These are phyloP conservation scores for Chrysotoxum bicinctum DNA, from an alignment of 2,888 invertebrate genomes.

Conservation along the genomic window DNA sequence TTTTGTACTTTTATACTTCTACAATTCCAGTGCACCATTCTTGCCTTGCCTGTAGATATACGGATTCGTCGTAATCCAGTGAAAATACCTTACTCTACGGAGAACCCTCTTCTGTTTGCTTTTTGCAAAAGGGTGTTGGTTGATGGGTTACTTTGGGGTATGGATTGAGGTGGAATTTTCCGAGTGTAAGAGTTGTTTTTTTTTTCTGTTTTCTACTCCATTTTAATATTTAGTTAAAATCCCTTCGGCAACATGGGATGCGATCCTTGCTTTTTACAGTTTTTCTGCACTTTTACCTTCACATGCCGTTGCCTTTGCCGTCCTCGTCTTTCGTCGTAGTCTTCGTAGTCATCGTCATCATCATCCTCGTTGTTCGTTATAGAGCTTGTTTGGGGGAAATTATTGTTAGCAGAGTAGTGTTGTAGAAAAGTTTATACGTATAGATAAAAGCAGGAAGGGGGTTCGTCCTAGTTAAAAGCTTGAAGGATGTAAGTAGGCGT, in stretches of 20 bases:
- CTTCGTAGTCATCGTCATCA: neutral
- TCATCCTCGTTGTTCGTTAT: neutral
- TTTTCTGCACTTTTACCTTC: slow-evolving; percentile 46
- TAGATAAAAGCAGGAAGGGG: slow-evolving; percentile 29
- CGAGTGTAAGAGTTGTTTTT: slow-evolving; percentile 15
- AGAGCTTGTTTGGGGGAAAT: slow-evolving; percentile 10
- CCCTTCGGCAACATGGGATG: slow-evolving; percentile 56
- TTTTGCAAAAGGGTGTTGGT: slow-evolving; percentile 55
- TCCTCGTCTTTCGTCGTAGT: neutral
- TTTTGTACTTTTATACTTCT: neutral
- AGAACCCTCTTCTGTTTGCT: slow-evolving; percentile 14
- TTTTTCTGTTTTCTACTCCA: slow-evolving; percentile 22
- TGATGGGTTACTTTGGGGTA: slow-evolving; percentile 40
- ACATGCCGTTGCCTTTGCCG: neutral
- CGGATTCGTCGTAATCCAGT: neutral
- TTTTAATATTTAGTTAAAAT: slow-evolving; percentile 68
- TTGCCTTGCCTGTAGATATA: neutral
- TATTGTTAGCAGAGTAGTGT: neutral
- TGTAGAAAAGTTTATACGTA: slow-evolving; percentile 37
- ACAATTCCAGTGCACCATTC: neutral
- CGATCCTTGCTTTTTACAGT: slow-evolving; percentile 40
- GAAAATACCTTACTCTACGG: neutral
- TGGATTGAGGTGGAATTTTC: slow-evolving; percentile 20
- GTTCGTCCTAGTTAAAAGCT: slow-evolving; percentile 40
- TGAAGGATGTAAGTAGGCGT: slow-evolving; percentile 52